Percentiles rank a stretch among this genome's conserved stretches.
phyloP scores from a whole-genome alignment of 2,888 invertebrate species.

The Andrena praecox region DNA sequence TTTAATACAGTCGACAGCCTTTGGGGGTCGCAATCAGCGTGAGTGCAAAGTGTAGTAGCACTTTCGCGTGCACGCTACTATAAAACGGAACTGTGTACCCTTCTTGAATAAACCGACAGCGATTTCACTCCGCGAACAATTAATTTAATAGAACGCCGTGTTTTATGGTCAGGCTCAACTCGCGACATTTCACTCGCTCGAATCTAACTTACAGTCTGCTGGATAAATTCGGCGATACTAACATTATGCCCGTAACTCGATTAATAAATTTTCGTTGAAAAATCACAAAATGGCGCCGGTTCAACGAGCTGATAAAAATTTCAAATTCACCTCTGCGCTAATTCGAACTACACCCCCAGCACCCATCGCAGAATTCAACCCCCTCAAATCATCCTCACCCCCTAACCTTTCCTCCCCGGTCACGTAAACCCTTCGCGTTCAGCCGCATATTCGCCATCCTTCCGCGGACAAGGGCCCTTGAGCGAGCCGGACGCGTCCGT shows the following conservation, averaged over 20 bases:
- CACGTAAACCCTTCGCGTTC: not conserved
- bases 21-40: slow-evolving; percentile 80
- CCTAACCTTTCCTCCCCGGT: too few species aligned
- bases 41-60: slow-evolving; percentile 78
- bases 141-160: slow-evolving; percentile 21
- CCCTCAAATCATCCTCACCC: too few species aligned
- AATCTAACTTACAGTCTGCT: not conserved
- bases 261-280: too few species aligned
- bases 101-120: slow-evolving; percentile 21
- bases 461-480: not conserved
- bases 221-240: not conserved
- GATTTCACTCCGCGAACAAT: slow-evolving; percentile 33
- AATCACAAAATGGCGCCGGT: too few species aligned
- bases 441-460: not conserved
- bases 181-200: not conserved
- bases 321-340: too few species aligned
- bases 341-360: too few species aligned
- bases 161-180: not conserved
- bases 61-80: slow-evolving; percentile 63
- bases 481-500: not conserved
- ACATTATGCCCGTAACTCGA: too few species aligned
- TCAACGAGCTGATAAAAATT: too few species aligned
- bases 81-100: slow-evolving; percentile 49
- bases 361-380: too few species aligned
- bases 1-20: slow-evolving; percentile 73